Evolutionary conservation across 1,140 invertebrate species (phyloP), one percentile per base, ranked within the genome.

Genomic region (Zaprionus lachaisei): DNA sequence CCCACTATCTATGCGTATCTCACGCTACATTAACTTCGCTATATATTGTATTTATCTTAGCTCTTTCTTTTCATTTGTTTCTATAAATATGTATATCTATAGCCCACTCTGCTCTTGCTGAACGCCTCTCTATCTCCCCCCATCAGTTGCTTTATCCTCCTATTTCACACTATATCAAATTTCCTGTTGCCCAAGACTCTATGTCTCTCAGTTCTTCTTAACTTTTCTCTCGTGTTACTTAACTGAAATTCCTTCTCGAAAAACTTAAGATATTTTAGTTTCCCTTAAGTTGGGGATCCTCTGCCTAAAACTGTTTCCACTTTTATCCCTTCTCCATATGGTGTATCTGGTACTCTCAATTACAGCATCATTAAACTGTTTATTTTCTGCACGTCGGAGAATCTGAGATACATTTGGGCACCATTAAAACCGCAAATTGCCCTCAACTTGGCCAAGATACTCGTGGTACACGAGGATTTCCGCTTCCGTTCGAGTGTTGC

Each of bases 401-500:
- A n/a, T 26, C 20, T 31, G 17, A 1, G 12, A 3, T 47, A 54
- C 15, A 47, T 70, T 71, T 67, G 34, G 51, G 28, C 34, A 68
- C 70, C 75, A 78, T 87, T 83, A 83, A 89, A 89, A 81, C 81
- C 83, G 73, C 84, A 87, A 87, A 87, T 89, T 87, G 84, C 83
- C 81, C 74, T 74, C 73, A 81, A 89, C 84, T 87, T 87, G 84
- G 65, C 81, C 49, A 67, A 83, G 81, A 79, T 6, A 41, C 2
- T 47, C n/a, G n/a, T 47, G n/a, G 1, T 17, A 44, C 41, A 44
- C n/a, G 41, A 44, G 41, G 83, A 89, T 87, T 81, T 87, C 84
- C 83, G 84, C 65, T 87, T 87, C 83, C 84, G 83, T 79, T 77
- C 58, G 17, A 24, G 60, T 60, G 9, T 11, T 31, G 47, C 34